Conservation (phyloP, 2,113 vertebrate genomes). For the Paradoxurus hermaphroditus region DNA sequence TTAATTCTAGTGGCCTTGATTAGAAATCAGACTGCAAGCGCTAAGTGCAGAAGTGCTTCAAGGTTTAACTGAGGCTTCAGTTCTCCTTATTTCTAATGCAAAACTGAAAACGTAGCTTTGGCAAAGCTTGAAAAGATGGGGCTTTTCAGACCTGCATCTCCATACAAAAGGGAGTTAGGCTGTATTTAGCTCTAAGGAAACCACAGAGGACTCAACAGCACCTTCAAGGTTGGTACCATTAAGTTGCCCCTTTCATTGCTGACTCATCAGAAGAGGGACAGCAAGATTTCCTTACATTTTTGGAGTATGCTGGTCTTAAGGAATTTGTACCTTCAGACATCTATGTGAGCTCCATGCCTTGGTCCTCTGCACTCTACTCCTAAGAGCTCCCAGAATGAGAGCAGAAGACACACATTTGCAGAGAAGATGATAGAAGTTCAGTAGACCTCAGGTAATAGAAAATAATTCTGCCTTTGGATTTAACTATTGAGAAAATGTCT, state of each 20-base stretch:
- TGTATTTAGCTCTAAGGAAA: neutral
- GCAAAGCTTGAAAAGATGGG: neutral
- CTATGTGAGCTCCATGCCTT: too few species aligned
- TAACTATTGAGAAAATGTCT: neutral
- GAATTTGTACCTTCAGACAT: neutral
- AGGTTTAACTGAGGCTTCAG: neutral
- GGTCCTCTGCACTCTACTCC: neutral
- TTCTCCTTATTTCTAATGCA: slow-evolving; percentile 3
- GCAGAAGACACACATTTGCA: neutral
- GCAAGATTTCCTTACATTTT: neutral
- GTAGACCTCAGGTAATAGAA: neutral
- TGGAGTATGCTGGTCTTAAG: neutral
- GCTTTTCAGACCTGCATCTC: neutral
- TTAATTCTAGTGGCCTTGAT: neutral
- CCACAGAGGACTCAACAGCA: neutral
- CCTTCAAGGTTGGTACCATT: neutral
- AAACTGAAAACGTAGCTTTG: neutral
- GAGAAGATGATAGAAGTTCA: neutral
- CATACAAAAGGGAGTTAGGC: neutral
- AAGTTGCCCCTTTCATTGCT: neutral
- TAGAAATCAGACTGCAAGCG: neutral
- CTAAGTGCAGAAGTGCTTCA: neutral
- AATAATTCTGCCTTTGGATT: neutral
- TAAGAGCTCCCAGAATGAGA: neutral
- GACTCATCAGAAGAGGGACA: neutral